Base-by-base conservation (phyloP, 2,888 invertebrate genomes). In the Cataglyphis rosenhaueri region DNA sequence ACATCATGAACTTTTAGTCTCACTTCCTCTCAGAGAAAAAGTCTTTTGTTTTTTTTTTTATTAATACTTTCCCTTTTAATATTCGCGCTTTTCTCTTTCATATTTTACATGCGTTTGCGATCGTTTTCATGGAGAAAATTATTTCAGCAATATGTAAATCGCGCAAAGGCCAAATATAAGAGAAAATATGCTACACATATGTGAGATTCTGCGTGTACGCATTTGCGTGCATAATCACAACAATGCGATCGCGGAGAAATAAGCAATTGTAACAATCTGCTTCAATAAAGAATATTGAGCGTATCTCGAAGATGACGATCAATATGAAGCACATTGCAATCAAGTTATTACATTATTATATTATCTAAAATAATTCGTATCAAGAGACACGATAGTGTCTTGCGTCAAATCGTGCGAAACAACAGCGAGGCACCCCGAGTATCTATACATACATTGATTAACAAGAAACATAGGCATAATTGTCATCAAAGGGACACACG, bases 121-220 rank as follows among this genome's bases (percentile, higher is more conserved):
- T 18, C 15, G 48, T 62, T 75, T 75, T 48, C 21, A 18, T 1
- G 35, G 12, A 29, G 9, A 38, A 32, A 48, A 64, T 74, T 41
- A 62, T 64, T 75, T 35, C 25, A 25, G 21, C 61, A 62, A 74
- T 74, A 74, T 74, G 62, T 35, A 18, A 35, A 32, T 6, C 8
- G 25, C 15, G 18, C 25, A 38, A 62, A 62, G 48, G 21, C 32
- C n/a, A 44, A 6, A 9, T 32, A 57, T 38, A 57, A 10, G n/a
- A 62, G 32, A 44, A 18, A 38, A 35, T 61, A 21, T 48, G 35
- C 25, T 48, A 15, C 32, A 41, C 9, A 32, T 44, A 21, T 9
- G n/a, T 15, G 59, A 8, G 12, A 38, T 4, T 25, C 25, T 3
- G 41, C 29, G 15, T 41, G 44, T 4, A 35, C 6, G 35, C 21